Base-by-base conservation (phyloP, 2,888 invertebrate genomes). In the Megastigmus dorsalis region DNA sequence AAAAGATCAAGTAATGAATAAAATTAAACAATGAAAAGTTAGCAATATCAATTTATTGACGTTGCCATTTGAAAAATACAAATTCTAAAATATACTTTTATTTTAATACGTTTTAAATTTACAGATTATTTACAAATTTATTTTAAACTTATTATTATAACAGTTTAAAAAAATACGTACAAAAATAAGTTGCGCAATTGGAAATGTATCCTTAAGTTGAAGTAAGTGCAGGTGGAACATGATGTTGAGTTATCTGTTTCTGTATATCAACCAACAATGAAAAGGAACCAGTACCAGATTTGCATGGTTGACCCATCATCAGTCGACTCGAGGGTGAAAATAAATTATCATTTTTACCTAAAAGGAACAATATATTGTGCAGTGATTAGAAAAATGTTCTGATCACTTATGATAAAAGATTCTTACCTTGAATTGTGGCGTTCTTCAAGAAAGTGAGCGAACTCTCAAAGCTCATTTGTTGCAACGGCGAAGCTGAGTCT, bases 391-490 rank as follows among this genome's bases (percentile, higher is more conserved):
- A n/a, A 55, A 66, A 13, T 28, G 15, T 23, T n/a, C n/a, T n/a
- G n/a, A n/a, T n/a, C n/a, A n/a, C n/a, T n/a, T 20, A n/a, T 6
- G 33, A 10, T 28, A 20, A 28, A 33, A n/a, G 28, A 3, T 5
- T 18, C 18, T 82, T 86, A 90, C 93, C 93, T 83, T 89, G 88
- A 3, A 93, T 88, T 0, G 95, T 93, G 0, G 97, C 95, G 68
- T 92, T 93, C 81, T 93, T 93, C 78, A 99, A 89, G 86, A 98
- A 98, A 79, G 92, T 92, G 76, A 97, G 89, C 2, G 97, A 95
- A 0, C 98, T 96, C 87, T 99, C 99, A 85, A 98, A 99, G 0
- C 96, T 97, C 95, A 99, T 99, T 89, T 98, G 97, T 87, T 99
- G 99, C 18, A 99, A 88, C 0, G 98, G 97, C 0, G 99, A 99